Evolutionary conservation across 2,888 invertebrate genomes (phyloP).

Genomic region (Nomada hirtipes): DNA sequence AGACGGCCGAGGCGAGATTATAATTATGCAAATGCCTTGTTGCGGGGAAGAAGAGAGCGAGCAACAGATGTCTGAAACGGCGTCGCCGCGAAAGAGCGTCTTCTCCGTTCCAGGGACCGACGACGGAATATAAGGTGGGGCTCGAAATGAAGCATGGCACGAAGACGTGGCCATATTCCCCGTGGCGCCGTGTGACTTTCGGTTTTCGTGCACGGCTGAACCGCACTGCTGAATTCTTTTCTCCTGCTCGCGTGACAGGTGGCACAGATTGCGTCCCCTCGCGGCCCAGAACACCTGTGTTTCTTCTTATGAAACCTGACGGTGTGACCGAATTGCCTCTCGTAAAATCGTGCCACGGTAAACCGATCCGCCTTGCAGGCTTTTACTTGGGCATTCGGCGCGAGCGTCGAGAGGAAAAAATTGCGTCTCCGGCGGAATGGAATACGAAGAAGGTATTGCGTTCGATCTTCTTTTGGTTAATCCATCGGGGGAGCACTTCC

Average conservation of each 20-base stretch:
- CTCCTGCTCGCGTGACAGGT: constrained; percentile 65
- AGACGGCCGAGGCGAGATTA: constrained; percentile 78
- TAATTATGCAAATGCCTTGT: constrained; percentile 84
- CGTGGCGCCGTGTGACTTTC: constrained; percentile 46
- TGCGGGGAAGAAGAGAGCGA: constrained; percentile 77
- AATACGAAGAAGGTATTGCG: not conserved
- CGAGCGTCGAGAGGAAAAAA: not conserved
- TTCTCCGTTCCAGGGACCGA: constrained; percentile 47
- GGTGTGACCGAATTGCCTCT: constrained; percentile 46
- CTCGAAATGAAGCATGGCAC: constrained; percentile 66
- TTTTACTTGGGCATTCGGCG: constrained; percentile 17
- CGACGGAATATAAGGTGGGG: constrained; percentile 66
- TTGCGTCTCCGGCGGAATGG: not conserved
- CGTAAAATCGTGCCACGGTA: constrained; percentile 49
- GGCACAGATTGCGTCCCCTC: constrained; percentile 66
- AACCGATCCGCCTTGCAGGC: constrained; percentile 39
- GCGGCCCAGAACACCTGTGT: constrained; percentile 62
- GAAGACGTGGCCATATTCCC: constrained; percentile 56
- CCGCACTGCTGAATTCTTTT: constrained; percentile 59
- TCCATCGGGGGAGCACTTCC: no score
- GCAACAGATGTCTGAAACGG: constrained; percentile 84
- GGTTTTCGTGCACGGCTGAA: constrained; percentile 36
- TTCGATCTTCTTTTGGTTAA: not conserved
- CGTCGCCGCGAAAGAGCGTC: constrained; percentile 65
- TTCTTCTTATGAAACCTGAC: constrained; percentile 70